Evolutionary conservation across 2,888 invertebrate genomes (phyloP).

Genomic region (Apamea monoglypha): DNA sequence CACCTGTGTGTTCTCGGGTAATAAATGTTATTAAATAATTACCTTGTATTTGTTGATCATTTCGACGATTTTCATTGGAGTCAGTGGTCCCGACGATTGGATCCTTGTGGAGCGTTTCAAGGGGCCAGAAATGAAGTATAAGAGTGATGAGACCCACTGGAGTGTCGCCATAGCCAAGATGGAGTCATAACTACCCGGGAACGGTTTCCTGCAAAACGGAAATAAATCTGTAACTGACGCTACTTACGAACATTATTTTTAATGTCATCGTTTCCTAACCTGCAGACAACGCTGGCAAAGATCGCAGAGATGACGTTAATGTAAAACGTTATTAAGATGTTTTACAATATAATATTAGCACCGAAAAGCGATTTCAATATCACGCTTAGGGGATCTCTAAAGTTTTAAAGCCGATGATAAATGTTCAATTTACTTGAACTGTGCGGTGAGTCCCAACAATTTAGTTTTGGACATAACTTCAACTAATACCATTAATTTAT

Average conservation of each 20-base stretch:
- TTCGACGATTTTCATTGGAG: conserved; percentile 68
- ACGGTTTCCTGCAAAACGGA: conserved; percentile 66
- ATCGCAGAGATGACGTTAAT: too few relatives aligned
- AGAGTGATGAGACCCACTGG: conserved; percentile 76
- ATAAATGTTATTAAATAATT: conserved; percentile 37
- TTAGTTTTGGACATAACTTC: conserved; percentile 50
- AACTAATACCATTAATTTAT: conserved; percentile 55
- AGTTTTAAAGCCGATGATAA: conserved; percentile 44
- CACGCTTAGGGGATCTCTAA: conserved; percentile 21
- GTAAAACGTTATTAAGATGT: not conserved
- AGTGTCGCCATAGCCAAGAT: conserved; percentile 73
- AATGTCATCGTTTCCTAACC: not conserved
- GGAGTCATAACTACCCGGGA: conserved; percentile 59
- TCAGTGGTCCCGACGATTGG: conserved; percentile 71
- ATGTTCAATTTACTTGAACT: conserved; percentile 44
- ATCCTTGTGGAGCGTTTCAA: conserved; percentile 71
- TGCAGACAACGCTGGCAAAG: too few relatives aligned
- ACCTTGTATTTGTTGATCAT: conserved; percentile 77
- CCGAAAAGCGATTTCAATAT: conserved; percentile 15
- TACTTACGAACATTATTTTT: not conserved
- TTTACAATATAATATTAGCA: conserved; percentile 13
- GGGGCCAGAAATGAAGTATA: conserved; percentile 72
- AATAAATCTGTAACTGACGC: not conserved
- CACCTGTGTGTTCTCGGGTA: not conserved
- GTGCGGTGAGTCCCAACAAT: conserved; percentile 31